Base-by-base conservation (phyloP, 2,113 vertebrate species). In the Channa maculata region DNA sequence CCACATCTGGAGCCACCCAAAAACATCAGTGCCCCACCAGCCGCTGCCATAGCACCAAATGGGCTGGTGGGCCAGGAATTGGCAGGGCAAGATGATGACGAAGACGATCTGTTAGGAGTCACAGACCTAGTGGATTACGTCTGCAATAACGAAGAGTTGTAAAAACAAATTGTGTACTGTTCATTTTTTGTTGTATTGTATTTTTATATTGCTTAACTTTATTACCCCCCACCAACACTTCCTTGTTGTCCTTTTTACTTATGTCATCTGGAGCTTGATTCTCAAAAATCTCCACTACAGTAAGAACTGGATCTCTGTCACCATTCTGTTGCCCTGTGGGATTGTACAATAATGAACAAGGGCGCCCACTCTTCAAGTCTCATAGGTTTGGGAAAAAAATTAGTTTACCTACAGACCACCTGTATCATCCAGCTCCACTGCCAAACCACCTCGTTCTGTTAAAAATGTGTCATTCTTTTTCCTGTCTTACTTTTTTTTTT, bases 61-160 rank as follows among this genome's bases (percentile, higher is more conserved):
- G 97, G 97, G 61, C 94, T 95, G 5, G 93, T 86, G 0, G 86
- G 92, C 54, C 95, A 94, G 91, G 96, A 98, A 77, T 90, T 91
- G 0, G 92, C 92, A 7, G 94, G 92, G 12, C 95, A 95, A 0
- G 97, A 98, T 38, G 98, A 99, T 58, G 98, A 99, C 0, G 98
- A 99, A 86, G 98, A 99, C 2, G 98, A 99, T 93, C 97, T 99
- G 82, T 93, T 99, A 80, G 96, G 98, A 87, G 97, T 99, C 94
- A 99, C 98, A 92, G 98, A 99, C 93, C 96, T 99, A 71, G 98
- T 99, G 90, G 98, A 99, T 95, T 99, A 99, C 74, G 98, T 99
- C 94, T 99, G 98, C 97, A 99, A 98, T 94, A 99, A 96, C 90
- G 98, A 98, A 96, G 95, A 97, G 90, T 96, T 99, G 96, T 99